Evolutionary conservation across 30 jellyfish, hydroid and myxozoan species (phyloP), one percentile per base, ranked within the genome.

Genomic region (Calvadosia cruxmelitensis): DNA sequence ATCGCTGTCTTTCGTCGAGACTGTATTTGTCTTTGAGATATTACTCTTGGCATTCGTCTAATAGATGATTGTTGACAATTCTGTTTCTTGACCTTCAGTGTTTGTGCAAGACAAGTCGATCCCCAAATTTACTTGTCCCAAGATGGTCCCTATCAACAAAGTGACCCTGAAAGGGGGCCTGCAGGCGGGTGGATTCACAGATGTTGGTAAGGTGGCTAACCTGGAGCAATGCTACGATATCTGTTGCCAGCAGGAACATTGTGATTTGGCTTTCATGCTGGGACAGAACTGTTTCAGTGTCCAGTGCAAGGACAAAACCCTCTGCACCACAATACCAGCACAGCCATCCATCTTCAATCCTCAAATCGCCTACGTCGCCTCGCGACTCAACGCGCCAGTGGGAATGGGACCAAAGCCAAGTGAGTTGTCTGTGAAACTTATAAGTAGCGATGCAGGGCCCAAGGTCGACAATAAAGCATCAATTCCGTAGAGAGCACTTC

Each of bases 181-280:
- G 24, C 99, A 91, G 67, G 94, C 94, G 2, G 99, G 99, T 1
- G 99, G 68, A 64, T 91, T 91, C 74, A 91, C 99, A n/a, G 99
- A 91, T 53, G 87, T 82, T 34, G 99, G 99, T 20, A 78, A 78
- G 65, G 95, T 82, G 5, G 51, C 75, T 24, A 71, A 70, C 63
- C 79, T 91, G 5, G 92, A 75, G 20, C 94, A 91, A 79, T 91
- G 99, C 74, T 91, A 91, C 67, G 89, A 91, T 34, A 82, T 83
- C 27, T 91, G 99, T 68, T 91, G 99, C 70, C 99, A 91, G 66
- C 95, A 82, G 50, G 94, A 83, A 26, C 73, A 79, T 33, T 91
- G 99, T 48, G 93, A 83, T 50, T 86, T 91, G 67, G 99, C 99
- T 34, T 91, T 91, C 69, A 72, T 91, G 90, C 79, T 91, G 29